Base-by-base conservation (phyloP, 2,888 invertebrate species). In the Bombylius discolor region DNA sequence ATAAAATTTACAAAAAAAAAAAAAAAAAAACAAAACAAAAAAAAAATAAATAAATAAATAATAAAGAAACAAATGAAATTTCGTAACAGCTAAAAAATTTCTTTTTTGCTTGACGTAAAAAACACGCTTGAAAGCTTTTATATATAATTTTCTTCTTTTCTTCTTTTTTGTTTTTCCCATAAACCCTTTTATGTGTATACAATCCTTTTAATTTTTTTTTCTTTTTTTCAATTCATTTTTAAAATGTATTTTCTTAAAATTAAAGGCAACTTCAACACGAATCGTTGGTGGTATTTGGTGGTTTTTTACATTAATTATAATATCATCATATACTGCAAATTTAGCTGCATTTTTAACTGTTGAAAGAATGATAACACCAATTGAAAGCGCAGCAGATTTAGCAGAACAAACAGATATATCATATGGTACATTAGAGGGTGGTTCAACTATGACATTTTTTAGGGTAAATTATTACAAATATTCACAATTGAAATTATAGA, bases 311-410 rank as follows among this genome's bases (percentile, higher is more conserved):
- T 76, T 93, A 36, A 91, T 93, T 64, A 89, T 93, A 63, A 89
- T 92, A 62, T 88, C 90, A 1, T 92, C 92, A 4, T 93, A 93
- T 73, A 93, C 92, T 3, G 93, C 93, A 12, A 93, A 94, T 72
- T 76, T 94, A 64, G 93, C 93, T 0, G 93, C 93, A 32, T 94
- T 93, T 71, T 76, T 93, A 33, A 94, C 93, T 0, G 91, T 93
- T 0, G 91, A 92, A 69, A 76, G 90, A 55, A 89, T 90, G 88
- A 86, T 85, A 51, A 87, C 89, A 39, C 89, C 90, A 0, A 91
- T 92, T 55, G 85, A 91, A 70, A 85, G 84, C 67, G 87, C 89
- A 0, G 89, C 90, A 64, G 93, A 92, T 72, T 77, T 93, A 59
- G 87, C 87, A 3, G 81, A 83, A 46, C 90, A 91, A 70, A 86